Conservation (phyloP, 2,113 vertebrate species). For the Tachysurus vachellii region DNA sequence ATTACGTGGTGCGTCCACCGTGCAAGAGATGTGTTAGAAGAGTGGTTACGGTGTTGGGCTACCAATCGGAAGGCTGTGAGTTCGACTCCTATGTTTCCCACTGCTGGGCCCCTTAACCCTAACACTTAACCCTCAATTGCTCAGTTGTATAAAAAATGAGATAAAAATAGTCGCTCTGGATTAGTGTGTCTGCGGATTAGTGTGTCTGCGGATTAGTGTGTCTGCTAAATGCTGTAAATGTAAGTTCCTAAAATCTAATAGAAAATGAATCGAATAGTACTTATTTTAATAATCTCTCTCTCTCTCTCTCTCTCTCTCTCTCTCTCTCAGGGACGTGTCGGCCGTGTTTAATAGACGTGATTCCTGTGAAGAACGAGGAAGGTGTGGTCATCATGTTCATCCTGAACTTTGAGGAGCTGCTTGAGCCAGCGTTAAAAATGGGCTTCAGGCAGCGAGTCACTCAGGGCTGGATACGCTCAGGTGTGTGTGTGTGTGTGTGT, state of each 20-base stretch:
- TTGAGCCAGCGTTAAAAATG: conserved; percentile 66
- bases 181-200: no score
- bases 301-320: background rate
- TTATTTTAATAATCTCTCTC: background rate
- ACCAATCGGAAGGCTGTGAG: no score
- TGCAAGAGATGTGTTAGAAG: background rate
- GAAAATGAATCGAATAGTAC: background rate
- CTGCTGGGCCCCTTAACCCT: no score
- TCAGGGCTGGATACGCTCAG: conserved; percentile 78
- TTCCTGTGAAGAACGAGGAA: conserved; percentile 94
- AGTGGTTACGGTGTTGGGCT: no score
- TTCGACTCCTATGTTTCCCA: no score
- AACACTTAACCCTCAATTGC: no score
- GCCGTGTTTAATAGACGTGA: conserved; percentile 90
- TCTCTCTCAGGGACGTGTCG: conserved; percentile 81
- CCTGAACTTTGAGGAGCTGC: conserved; percentile 93
- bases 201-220: no score
- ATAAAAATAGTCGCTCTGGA: no score
- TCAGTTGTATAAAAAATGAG: no score
- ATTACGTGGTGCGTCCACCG: background rate
- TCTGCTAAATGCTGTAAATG: no score
- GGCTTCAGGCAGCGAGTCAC: conserved; percentile 81
- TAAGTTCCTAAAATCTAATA: no score
- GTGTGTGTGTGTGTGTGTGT: conserved; percentile 60
- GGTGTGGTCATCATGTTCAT: conserved; percentile 97